These are phyloP conservation scores for Pyrrhia umbra DNA, from an alignment of 2,888 invertebrate species.

Conservation along the genomic window DNA sequence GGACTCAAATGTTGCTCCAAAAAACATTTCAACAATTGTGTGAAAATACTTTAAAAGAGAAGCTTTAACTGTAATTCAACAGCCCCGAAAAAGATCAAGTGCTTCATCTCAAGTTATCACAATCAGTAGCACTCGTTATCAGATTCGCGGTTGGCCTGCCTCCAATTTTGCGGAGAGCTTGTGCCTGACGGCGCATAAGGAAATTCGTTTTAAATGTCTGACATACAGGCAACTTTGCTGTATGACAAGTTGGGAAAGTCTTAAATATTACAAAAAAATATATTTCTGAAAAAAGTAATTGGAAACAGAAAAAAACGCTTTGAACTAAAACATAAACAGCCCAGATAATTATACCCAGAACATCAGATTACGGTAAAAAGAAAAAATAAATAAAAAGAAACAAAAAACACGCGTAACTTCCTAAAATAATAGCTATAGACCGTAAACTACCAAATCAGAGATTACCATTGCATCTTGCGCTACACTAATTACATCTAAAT, in stretches of 20 bases:
- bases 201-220: constrained; percentile 40
- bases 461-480: too few relatives aligned
- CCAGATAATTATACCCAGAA: too few relatives aligned
- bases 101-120: constrained; percentile 31
- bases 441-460: too few relatives aligned
- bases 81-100: constrained; percentile 9
- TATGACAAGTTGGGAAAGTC: background rate
- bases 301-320: too few relatives aligned
- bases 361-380: too few relatives aligned
- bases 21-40: background rate
- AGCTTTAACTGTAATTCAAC: background rate
- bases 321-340: too few relatives aligned
- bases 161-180: constrained; percentile 59
- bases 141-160: constrained; percentile 60
- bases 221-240: constrained; percentile 17
- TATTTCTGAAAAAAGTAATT: background rate
- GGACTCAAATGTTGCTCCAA: too few relatives aligned
- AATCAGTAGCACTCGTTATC: constrained; percentile 58
- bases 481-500: too few relatives aligned
- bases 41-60: background rate
- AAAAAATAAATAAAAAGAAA: too few relatives aligned
- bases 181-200: constrained; percentile 45
- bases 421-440: too few relatives aligned
- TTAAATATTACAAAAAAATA: background rate
- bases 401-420: too few relatives aligned